These are phyloP conservation scores for Aporrectodea caliginosa DNA, from an alignment of 1,140 invertebrate genomes.

Conservation along the genomic window DNA sequence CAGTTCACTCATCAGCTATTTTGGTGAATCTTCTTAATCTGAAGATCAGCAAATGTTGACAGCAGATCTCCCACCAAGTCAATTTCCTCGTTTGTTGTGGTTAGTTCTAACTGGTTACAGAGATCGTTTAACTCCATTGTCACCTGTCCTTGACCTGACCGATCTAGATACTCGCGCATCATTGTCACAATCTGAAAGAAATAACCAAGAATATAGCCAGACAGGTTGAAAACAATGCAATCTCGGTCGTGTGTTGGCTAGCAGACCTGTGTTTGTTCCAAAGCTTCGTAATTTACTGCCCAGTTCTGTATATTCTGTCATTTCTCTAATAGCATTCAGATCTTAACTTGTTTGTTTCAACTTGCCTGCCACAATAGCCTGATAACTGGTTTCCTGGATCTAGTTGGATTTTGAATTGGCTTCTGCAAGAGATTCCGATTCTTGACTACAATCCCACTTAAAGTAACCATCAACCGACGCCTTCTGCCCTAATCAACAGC, in stretches of 20 bases:
- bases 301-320: neutral
- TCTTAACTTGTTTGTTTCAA: neutral
- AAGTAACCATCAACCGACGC: too few relatives aligned
- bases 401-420: too few relatives aligned
- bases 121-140: neutral
- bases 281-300: too few relatives aligned
- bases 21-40: neutral
- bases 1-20: neutral
- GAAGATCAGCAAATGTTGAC: neutral
- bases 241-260: too few relatives aligned
- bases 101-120: neutral
- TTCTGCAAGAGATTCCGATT: too few relatives aligned
- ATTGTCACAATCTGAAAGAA: neutral
- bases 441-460: too few relatives aligned
- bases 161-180: neutral
- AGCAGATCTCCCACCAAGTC: neutral
- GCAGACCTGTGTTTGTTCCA: too few relatives aligned
- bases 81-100: neutral
- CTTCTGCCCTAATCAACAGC: neutral
- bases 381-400: too few relatives aligned
- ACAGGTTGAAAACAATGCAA: neutral
- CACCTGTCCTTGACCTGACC: neutral
- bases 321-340: neutral
- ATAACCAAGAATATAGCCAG: neutral
- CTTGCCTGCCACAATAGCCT: too few relatives aligned